phyloP scores from a whole-genome alignment of 2,113 vertebrate species.

The Psettodes erumei region DNA sequence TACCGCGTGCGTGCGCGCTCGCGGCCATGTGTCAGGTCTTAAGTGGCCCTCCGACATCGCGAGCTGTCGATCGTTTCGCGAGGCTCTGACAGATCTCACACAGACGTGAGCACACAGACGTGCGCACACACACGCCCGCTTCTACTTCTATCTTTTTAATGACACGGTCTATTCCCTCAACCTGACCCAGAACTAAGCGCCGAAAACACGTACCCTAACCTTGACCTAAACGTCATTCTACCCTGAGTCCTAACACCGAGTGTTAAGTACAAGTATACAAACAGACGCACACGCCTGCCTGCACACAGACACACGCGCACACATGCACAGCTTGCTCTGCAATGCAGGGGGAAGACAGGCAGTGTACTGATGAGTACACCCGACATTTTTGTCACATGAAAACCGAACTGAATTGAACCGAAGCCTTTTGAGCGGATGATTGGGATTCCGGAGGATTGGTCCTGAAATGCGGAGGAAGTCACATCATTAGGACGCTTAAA shows the following conservation, averaged over 20 bases:
- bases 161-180: too few relatives aligned
- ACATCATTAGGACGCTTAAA: background rate
- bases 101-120: constrained; percentile 14
- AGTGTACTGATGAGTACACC: constrained; percentile 6
- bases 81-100: constrained; percentile 65
- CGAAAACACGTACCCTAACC: too few relatives aligned
- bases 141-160: too few relatives aligned
- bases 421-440: constrained; percentile 1
- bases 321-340: constrained; percentile 53
- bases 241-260: too few relatives aligned
- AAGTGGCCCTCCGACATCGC: constrained; percentile 72
- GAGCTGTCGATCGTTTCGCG: constrained; percentile 68
- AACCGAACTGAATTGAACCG: background rate
- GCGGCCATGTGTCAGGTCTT: constrained; percentile 57
- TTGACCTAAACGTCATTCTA: too few relatives aligned
- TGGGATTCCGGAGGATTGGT: background rate
- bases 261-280: too few relatives aligned
- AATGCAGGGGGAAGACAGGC: constrained; percentile 44
- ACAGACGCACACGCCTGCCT: constrained; percentile 6
- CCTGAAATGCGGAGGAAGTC: background rate
- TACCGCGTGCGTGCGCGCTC: constrained; percentile 23
- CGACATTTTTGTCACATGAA: constrained; percentile 19
- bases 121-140: constrained; percentile 3
- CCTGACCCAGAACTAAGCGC: too few relatives aligned
- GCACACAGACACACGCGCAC: constrained; percentile 17